Evolutionary conservation across 2,888 invertebrate genomes (phyloP), one percentile per base, ranked within the genome.

Genomic region (Drosophila paranaensis): DNA sequence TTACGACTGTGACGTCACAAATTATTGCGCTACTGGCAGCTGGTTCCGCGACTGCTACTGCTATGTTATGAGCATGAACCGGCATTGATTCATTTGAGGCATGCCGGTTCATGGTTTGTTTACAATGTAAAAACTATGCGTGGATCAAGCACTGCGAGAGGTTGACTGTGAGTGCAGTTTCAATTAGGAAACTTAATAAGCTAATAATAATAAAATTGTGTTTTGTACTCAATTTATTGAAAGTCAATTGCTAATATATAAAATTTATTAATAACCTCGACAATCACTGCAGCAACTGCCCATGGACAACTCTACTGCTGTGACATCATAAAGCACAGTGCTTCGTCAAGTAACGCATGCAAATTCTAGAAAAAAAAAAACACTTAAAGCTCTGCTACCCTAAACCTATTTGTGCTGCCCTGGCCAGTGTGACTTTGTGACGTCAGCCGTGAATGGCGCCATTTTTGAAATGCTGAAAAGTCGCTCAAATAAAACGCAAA

Each of bases 401-500:
- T 66, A 25, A 30, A 27, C 37, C 39, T 39, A 37, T 51, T 37
- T 33, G 20, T 65, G 55, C 16, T 13, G 35, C 48, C 42, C 66
- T 56, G 55, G 67, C 25, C 27, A 30, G 30, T 58, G 13, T 35
- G 27, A 10, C n/a, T 16, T 13, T 54, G 16, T 54, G 62, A 58
- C 48, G 53, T 62, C 42, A 40, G 8, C 45, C 45, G 40, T 37
- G n/a, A 1, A n/a, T 58, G 40, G 61, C 74, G 74, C 69, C 57
- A 55, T 2, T 56, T n/a, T 58, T 48, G 9, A 67, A 50, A 39
- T 33, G n/a, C 14, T 6, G 10, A 14, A 2, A 20, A 6, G n/a
- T 11, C 39, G 9, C 16, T 58, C 73, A 91, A 62, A 91, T 90
- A 48, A 86, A 88, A 55, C 74, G 70, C n/a, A 90, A 58, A 6